Base-by-base conservation (phyloP, 1,140 invertebrate species). In the Papilio dardanus region DNA sequence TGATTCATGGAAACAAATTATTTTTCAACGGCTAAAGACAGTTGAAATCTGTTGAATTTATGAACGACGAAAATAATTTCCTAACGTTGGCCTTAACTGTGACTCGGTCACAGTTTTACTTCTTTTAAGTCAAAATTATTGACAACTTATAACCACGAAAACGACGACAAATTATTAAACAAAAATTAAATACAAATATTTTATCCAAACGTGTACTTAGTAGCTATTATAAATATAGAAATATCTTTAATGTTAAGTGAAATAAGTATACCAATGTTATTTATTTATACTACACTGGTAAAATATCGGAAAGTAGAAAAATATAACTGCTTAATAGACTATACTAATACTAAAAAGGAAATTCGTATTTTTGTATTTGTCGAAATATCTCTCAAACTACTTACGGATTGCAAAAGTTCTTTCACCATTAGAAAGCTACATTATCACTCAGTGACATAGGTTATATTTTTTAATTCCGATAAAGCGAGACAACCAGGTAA, bases 1-100 rank as follows among this genome's bases (percentile, higher is more conserved):
- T 73, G 46, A 73, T 73, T 73, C 46, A 73, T 73, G 42, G 46
- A 35, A 54, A 73, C 71, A 73, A 73, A 73, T 73, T 58, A 58
- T 73, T 73, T 73, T 40, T 35, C 46, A 73, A 58, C 71, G 30
- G 50, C 71, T 58, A 73, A 50, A 42, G 71, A 73, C 71, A 73
- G 71, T 58, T 73, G 42, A 73, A 35, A 73, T 73, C 50, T 73
- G 71, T 54, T 73, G 31, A 73, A 58, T 58, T 73, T 71, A 54
- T 73, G 71, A 73, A 73, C 35, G 42, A 19, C 46, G 21, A 73
- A 73, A 73, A 58, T 73, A 58, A 73, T 73, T 73, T 73, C n/a
- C 12, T 71, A 30, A 62, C 54, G 54, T 62, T 62, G 54, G 54
- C 21, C 54, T 62, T 62, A 62, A 62, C 24, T 10, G 54, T 62